A percentile compares a stretch with the other conserved stretches of the same genome.
Conservation (phyloP, 2,888 invertebrate genomes). For the Myopa tessellatipennis region DNA sequence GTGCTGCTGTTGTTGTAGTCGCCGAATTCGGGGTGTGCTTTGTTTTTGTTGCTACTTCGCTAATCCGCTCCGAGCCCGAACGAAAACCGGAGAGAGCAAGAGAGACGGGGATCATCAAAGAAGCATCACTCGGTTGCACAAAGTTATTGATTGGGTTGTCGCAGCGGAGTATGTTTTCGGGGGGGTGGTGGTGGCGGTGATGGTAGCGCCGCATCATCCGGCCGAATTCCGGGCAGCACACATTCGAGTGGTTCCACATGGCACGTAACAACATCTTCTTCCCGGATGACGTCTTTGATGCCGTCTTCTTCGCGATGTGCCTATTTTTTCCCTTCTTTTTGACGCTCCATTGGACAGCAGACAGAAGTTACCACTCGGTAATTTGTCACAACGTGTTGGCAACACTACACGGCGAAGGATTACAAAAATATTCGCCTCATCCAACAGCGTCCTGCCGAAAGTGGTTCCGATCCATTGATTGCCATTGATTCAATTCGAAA, state of each 20-base stretch:
- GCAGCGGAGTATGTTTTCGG: neutral
- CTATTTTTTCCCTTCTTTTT: neutral
- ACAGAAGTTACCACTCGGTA: conserved; percentile 19
- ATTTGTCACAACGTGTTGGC: conserved; percentile 13
- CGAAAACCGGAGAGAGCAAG: neutral
- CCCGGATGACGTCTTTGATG: neutral
- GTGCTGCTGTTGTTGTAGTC: neutral
- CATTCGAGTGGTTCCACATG: neutral
- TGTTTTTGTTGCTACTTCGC: neutral
- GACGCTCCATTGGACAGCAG: conserved; percentile 7
- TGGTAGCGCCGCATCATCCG: conserved; percentile 9
- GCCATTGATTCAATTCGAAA: neutral
- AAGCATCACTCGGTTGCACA: conserved; percentile 28
- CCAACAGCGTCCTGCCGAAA: neutral
- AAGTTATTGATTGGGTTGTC: conserved; percentile 23
- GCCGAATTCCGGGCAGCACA: conserved; percentile 17
- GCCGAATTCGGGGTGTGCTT: neutral
- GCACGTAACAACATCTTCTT: conserved; percentile 12
- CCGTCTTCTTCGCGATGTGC: neutral
- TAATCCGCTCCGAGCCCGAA: too few species aligned
- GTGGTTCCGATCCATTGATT: neutral
- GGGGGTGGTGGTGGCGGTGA: neutral
- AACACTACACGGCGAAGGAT: neutral
- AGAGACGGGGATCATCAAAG: conserved; percentile 22
- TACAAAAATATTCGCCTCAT: neutral